Conservation (phyloP, 2,797 vertebrate species). For the Poeciliopsis infans region DNA sequence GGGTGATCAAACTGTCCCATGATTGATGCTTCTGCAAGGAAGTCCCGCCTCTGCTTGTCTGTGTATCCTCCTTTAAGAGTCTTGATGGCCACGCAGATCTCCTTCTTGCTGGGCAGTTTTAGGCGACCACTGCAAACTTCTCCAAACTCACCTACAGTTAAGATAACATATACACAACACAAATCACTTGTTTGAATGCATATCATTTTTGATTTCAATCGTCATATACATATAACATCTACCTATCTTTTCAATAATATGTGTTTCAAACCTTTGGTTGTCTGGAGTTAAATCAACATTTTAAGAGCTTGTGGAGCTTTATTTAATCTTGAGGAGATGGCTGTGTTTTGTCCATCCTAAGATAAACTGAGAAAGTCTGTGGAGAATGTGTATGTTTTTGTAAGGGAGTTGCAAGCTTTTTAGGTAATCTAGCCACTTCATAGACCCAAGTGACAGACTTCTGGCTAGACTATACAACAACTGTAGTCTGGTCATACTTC, state of each 20-base stretch:
- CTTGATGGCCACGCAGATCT: constrained; percentile 98
- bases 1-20: constrained; percentile 99
- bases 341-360: constrained; percentile 34
- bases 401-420: constrained; percentile 39
- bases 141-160: constrained; percentile 90
- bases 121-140: constrained; percentile 97
- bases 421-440: constrained; percentile 55
- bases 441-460: constrained; percentile 60
- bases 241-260: too few relatives aligned
- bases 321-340: constrained; percentile 25
- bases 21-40: constrained; percentile 96
- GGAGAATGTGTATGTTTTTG: constrained; percentile 18
- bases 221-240: too few relatives aligned
- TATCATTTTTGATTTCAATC: background rate
- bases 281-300: background rate
- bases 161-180: background rate
- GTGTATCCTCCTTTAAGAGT: constrained; percentile 97
- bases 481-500: constrained; percentile 11
- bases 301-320: background rate
- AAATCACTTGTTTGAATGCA: background rate
- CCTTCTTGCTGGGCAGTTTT: constrained; percentile 95
- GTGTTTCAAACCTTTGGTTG: constrained; percentile 19
- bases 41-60: constrained; percentile 96
- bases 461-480: constrained; percentile 53
- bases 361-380: constrained; percentile 4